Evolutionary conservation across 1,140 invertebrate genomes (phyloP), one percentile per base, ranked within the genome.

Genomic region (Tigriopus japonicus): DNA sequence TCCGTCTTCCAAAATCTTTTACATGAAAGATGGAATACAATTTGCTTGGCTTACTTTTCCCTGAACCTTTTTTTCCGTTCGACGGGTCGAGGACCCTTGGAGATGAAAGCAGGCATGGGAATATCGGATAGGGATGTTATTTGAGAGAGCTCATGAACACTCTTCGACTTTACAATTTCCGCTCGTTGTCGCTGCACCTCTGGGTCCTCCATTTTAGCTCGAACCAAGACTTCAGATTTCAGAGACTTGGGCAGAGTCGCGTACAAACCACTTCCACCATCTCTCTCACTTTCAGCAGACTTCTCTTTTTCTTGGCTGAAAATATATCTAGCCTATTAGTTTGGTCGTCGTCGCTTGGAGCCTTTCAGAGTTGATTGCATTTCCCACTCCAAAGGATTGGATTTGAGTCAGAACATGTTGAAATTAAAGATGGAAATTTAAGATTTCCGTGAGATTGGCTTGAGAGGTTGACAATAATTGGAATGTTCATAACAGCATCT

Each of bases 131-230:
- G 2, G 3, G 42, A 17, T 17, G 23, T 19, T 6, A 61, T 61
- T 61, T 61, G 17, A 17, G 49, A 53, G 28, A 61, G 59, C 28
- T 61, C 59, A 7, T 51, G 52, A 14, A 61, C 59, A 61, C 43
- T 56, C 40, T 61, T 61, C n/a, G 49, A 24, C 40, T 61, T 61
- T 3, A 61, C 17, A 12, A 54, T 6, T 35, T 61, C 59, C 13
- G 45, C 55, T 19, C 40, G 3, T 41, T 40, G 28, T 42, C 42
- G 35, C 35, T 41, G 28, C 28, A 58, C 15, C 42, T 58, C n/a
- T 15, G 55, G 55, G 21, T 58, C 55, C 23, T 58, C 55, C 41
- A 41, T 17, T 9, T 41, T 19, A 15, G 55, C 17, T 35, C 58
- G 42, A 10, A 61, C 59, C 17, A 61, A 17, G 35, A 61, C 59